Conservation (phyloP, 2,113 vertebrate species). For the Cephalopterus ornatus region DNA sequence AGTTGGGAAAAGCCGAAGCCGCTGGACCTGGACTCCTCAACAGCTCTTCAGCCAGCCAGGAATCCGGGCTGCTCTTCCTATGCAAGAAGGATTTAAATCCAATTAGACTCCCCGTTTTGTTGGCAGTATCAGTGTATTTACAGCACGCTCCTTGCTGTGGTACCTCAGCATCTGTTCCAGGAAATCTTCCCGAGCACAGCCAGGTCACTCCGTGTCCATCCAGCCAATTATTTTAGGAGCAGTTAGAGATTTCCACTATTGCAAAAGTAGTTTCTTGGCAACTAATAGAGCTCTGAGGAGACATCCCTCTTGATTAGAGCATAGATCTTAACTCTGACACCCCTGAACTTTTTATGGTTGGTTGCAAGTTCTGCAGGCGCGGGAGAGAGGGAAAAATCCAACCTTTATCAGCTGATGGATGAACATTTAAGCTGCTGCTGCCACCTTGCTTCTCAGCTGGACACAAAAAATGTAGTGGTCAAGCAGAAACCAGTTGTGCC, state of each 20-base stretch:
- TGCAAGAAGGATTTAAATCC: conserved; percentile 7
- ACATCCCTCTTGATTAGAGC: conserved; percentile 24
- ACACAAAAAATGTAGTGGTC: not conserved
- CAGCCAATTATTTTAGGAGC: conserved; percentile 34
- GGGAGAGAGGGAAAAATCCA: not conserved
- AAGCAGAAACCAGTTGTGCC: not conserved
- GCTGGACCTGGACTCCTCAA: not conserved
- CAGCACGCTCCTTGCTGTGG: not conserved
- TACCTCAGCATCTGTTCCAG: conserved; percentile 43
- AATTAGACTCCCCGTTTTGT: not conserved
- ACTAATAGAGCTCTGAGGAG: conserved; percentile 17
- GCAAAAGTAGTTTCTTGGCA: conserved; percentile 59
- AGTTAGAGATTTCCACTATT: conserved; percentile 13
- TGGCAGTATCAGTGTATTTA: not conserved
- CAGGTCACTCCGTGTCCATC: conserved; percentile 12
- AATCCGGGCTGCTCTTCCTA: not conserved
- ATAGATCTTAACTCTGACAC: conserved; percentile 49
- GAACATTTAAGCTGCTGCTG: conserved; percentile 41
- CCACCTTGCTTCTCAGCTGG: conserved; percentile 54
- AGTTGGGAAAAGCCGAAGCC: not conserved
- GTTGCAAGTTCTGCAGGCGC: not conserved
- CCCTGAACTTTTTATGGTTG: conserved; percentile 4
- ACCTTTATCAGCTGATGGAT: rapidly evolving
- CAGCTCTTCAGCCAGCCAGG: not conserved
- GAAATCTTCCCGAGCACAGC: conserved; percentile 12